Evolutionary conservation across 2,113 vertebrate species (phyloP).

Genomic region (Panthera uncia): DNA sequence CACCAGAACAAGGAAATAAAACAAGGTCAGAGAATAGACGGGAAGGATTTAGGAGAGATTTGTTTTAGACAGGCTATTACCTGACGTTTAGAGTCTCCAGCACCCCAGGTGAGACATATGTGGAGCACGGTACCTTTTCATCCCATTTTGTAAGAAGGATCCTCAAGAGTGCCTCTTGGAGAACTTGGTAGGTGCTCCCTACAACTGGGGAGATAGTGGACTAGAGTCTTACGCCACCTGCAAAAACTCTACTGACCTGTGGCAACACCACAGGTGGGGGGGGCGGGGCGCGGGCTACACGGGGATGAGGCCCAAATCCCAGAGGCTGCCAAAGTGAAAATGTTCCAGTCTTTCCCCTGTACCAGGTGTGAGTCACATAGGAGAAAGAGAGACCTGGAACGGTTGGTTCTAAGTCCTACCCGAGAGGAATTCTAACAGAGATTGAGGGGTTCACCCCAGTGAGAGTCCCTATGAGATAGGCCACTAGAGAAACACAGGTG

Average conservation of each 20-base stretch:
- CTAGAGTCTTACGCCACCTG: background rate
- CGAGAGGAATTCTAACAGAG: background rate
- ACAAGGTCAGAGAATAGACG: background rate
- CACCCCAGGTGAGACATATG: no score
- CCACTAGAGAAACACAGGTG: background rate
- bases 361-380: background rate
- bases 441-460: background rate
- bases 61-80: background rate
- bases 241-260: background rate
- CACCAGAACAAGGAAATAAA: slow-evolving; percentile 20
- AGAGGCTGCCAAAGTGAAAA: background rate
- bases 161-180: background rate
- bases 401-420: background rate
- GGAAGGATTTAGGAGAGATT: background rate
- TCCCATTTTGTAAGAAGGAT: background rate
- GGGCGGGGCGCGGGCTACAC: fast-evolving
- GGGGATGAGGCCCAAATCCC: background rate
- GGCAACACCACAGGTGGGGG: background rate
- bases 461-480: background rate
- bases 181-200: background rate
- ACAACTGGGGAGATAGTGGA: background rate
- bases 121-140: background rate
- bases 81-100: background rate
- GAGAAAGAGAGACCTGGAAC: background rate
- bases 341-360: background rate